Evolutionary conservation across 2,797 vertebrate genomes (phyloP).

Genomic region (Merluccius polli): DNA sequence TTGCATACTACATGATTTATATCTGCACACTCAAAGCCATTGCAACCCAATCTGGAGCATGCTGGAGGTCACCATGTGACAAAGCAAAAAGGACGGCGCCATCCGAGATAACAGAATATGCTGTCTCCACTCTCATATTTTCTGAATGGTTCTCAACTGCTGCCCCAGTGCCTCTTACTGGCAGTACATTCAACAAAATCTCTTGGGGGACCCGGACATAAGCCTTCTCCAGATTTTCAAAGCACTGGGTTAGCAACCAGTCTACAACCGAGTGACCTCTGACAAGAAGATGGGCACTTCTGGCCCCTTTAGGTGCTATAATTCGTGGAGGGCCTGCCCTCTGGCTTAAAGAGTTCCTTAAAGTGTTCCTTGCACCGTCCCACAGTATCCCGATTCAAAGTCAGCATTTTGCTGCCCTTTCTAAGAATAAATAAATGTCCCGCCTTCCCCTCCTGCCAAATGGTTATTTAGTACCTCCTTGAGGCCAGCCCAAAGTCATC

Average conservation of each 20-base stretch:
- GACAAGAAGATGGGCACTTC: not conserved
- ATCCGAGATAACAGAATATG: not conserved
- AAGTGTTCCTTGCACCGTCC: not conserved
- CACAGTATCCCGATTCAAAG: not conserved
- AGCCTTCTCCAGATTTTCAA: not conserved
- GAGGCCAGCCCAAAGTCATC: not conserved
- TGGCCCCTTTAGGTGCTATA: not conserved
- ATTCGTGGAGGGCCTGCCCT: not conserved
- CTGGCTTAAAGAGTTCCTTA: not conserved
- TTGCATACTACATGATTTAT: not conserved
- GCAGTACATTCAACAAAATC: not conserved
- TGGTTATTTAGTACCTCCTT: not conserved
- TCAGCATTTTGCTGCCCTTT: not conserved
- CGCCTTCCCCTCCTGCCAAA: not conserved
- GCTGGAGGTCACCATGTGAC: not conserved
- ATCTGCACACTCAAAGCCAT: not conserved
- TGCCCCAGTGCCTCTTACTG: not conserved
- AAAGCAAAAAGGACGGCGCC: not conserved
- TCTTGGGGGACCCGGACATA: not conserved
- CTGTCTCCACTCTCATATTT: not conserved
- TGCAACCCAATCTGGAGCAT: not conserved
- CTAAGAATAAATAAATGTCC: not conserved
- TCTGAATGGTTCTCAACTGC: not conserved
- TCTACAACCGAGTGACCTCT: not conserved
- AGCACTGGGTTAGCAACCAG: not conserved